A percentile compares a stretch with the other conserved stretches of the same genome.
phyloP scores from a whole-genome alignment of 92 coral and sea anemone species.

The Epizoanthus illoricatus region DNA sequence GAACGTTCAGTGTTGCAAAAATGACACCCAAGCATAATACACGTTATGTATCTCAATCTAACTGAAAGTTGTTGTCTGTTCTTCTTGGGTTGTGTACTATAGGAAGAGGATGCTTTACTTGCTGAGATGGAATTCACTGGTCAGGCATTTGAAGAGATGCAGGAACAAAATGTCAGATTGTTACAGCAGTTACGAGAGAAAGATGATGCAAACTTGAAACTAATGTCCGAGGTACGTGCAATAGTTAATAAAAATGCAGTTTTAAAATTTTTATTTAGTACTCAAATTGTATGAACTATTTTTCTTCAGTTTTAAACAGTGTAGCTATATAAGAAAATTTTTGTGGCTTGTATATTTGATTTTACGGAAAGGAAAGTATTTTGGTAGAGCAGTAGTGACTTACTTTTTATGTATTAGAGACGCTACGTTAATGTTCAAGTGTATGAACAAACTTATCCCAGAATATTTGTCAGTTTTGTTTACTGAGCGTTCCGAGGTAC shows the following conservation, averaged over 20 bases:
- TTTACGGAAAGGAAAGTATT: background rate
- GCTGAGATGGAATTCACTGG: conserved; percentile 99
- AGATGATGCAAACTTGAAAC: conserved; percentile 91
- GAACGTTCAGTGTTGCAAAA: too few species aligned
- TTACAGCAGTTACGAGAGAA: conserved; percentile 91
- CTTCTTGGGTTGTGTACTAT: background rate
- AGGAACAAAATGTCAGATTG: conserved; percentile 88
- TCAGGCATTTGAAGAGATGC: conserved; percentile 98
- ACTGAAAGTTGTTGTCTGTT: background rate
- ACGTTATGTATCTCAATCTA: too few species aligned
- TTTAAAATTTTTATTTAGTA: too few species aligned
- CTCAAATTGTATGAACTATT: background rate
- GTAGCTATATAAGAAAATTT: background rate
- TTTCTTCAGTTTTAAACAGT: background rate
- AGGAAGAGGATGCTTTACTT: conserved; percentile 92
- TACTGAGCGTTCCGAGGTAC: too few species aligned
- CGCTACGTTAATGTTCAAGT: too few species aligned
- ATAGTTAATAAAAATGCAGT: too few species aligned
- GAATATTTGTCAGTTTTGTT: too few species aligned
- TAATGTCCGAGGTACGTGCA: conserved; percentile 87
- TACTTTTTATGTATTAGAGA: too few species aligned
- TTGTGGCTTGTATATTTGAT: background rate
- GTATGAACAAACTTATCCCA: too few species aligned
- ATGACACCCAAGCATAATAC: too few species aligned
- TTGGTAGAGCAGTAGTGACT: background rate